These are phyloP conservation scores for Halictus quadricinctus DNA, from an alignment of 2,888 invertebrate genomes.

Conservation along the genomic window DNA sequence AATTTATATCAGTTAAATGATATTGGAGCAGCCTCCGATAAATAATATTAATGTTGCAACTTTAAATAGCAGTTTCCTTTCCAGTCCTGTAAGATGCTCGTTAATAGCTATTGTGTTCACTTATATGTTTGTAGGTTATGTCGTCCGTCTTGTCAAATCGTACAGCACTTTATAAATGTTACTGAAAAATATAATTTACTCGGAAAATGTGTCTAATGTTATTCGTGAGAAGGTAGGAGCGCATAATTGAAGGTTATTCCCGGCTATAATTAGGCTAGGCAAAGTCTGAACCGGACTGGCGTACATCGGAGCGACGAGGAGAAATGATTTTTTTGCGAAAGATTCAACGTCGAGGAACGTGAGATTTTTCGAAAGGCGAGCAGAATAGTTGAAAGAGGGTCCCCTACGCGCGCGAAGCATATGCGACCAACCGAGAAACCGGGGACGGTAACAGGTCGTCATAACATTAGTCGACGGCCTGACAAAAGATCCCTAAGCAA, in stretches of 20 bases:
- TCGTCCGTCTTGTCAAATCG: no score
- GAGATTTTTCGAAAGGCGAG: conserved; percentile 53
- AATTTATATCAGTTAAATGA: no score
- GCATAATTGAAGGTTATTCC: background rate
- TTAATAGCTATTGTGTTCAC: no score
- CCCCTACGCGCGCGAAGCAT: conserved; percentile 66
- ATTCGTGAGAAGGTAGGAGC: background rate
- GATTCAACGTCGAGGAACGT: conserved; percentile 40
- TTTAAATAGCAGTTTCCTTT: no score
- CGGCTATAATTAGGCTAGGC: background rate
- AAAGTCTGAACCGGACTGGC: background rate
- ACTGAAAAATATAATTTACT: background rate
- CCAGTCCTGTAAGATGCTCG: no score
- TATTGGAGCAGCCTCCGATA: no score
- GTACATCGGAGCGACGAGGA: background rate
- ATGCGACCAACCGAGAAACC: conserved; percentile 65
- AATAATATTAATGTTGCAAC: no score
- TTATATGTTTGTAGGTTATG: no score
- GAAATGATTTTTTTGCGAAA: background rate
- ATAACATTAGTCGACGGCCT: conserved; percentile 78
- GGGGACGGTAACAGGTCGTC: conserved; percentile 80
- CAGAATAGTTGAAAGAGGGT: conserved; percentile 63
- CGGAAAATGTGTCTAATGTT: background rate
- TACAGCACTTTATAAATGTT: no score
- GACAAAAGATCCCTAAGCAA: conserved; percentile 80